A percentile compares a stretch with the other conserved stretches of the same genome.
Conservation (phyloP, 2,888 invertebrate species). For the Tipula helvola region DNA sequence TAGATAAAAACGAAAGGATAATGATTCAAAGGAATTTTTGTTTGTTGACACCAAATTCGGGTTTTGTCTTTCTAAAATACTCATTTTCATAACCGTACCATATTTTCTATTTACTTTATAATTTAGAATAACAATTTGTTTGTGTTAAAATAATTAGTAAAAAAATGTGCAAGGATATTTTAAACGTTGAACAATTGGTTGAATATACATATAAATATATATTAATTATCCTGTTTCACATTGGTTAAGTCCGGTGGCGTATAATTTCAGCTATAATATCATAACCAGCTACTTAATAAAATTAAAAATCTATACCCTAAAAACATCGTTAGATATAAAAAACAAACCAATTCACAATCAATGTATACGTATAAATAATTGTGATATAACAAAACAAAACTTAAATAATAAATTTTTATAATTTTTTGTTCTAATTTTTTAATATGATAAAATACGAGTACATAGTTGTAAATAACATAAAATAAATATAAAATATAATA, state of each 20-base stretch:
- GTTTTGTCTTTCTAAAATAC: neutral
- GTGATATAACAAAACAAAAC: neutral
- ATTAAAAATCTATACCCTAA: neutral
- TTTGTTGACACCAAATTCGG: neutral
- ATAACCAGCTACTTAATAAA: neutral
- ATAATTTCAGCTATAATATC: neutral
- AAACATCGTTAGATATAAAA: no score
- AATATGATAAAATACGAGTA: neutral
- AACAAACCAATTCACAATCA: neutral
- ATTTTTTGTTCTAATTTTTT: neutral
- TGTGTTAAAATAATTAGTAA: neutral
- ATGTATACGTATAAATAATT: slow-evolving; percentile 4
- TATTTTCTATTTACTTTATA: neutral
- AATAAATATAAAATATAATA: neutral
- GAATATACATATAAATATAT: no score
- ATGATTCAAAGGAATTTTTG: neutral
- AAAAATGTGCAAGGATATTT: neutral
- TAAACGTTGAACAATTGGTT: no score
- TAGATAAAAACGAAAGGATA: neutral
- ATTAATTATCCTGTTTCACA: no score
- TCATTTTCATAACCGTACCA: neutral
- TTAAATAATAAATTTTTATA: neutral
- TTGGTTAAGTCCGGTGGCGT: no score
- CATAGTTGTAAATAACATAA: neutral
- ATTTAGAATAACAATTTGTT: neutral